A percentile compares a stretch with the other conserved stretches of the same genome.
These are phyloP conservation scores for Diarsia rubi DNA, from an alignment of 2,888 invertebrate genomes.

Conservation along the genomic window DNA sequence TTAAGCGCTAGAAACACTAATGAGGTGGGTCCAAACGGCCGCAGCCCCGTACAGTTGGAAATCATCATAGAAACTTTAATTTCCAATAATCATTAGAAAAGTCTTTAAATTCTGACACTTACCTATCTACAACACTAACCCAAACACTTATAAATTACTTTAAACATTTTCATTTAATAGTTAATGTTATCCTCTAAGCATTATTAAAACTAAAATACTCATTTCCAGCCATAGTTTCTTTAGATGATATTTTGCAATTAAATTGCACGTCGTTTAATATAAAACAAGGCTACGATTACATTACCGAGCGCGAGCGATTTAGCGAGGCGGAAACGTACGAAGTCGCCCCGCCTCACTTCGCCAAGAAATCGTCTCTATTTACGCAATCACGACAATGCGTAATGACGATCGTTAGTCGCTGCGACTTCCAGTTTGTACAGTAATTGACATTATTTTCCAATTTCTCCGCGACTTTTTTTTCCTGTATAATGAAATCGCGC, in stretches of 20 bases:
- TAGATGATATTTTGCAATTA: slow-evolving; percentile 64
- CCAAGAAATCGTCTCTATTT: slow-evolving; percentile 85
- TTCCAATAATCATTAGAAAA: not conserved
- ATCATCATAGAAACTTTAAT: not conserved
- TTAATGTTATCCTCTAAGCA: slow-evolving; percentile 2
- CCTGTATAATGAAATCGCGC: slow-evolving; percentile 84
- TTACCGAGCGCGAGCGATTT: slow-evolving; percentile 82
- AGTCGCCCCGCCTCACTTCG: slow-evolving; percentile 81
- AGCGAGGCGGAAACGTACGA: slow-evolving; percentile 86
- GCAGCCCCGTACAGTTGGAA: not conserved
- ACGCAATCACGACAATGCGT: slow-evolving; percentile 88
- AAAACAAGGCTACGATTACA: slow-evolving; percentile 80
- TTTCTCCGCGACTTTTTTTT: slow-evolving; percentile 84
- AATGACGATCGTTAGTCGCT: slow-evolving; percentile 88
- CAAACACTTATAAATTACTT: not conserved
- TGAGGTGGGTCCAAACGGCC: not conserved
- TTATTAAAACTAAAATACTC: slow-evolving; percentile 19
- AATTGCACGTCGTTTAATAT: slow-evolving; percentile 77
- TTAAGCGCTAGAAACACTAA: not conserved
- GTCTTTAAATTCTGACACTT: not conserved
- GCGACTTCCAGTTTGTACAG: slow-evolving; percentile 80
- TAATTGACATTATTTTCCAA: slow-evolving; percentile 91
- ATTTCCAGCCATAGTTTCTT: slow-evolving; percentile 31
- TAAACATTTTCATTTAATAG: slow-evolving; percentile 34
- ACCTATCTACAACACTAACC: not conserved